Evolutionary conservation across 2,888 invertebrate species (phyloP).

Genomic region (Dicyrtoma fusca): DNA sequence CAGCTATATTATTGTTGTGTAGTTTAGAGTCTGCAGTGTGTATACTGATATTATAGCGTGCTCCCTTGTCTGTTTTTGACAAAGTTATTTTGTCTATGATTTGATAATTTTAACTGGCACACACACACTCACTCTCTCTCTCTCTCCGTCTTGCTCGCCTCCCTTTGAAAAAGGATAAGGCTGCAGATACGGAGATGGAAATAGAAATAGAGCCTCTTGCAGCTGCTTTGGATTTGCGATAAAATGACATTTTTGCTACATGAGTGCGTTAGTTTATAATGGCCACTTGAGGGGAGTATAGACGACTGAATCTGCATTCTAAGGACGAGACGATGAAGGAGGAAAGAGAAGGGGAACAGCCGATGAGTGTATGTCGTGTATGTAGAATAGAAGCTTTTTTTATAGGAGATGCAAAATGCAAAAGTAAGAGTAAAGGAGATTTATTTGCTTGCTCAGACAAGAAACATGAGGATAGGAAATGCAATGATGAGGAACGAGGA

Average conservation of each 20-base stretch:
- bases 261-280: no score
- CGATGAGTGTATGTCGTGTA: no score
- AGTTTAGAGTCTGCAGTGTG: no score
- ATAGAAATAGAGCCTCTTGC: neutral
- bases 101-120: no score
- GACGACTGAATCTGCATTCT: neutral
- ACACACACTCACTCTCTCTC: slow-evolving; percentile 2
- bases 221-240: neutral
- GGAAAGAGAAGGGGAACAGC: neutral
- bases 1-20: no score
- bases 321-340: neutral
- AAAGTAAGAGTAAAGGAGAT: slow-evolving; percentile 1
- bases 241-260: no score
- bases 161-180: neutral
- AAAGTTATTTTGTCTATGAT: no score
- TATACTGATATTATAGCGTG: no score
- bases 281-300: neutral
- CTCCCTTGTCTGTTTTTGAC: no score
- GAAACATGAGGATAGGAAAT: neutral
- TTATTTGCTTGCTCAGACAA: neutral
- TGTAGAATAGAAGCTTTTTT: no score
- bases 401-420: neutral
- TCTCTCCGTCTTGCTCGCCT: neutral
- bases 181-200: neutral
- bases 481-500: no score